Conservation (phyloP, 2,113 vertebrate species). For the Chaenogobius annularis region DNA sequence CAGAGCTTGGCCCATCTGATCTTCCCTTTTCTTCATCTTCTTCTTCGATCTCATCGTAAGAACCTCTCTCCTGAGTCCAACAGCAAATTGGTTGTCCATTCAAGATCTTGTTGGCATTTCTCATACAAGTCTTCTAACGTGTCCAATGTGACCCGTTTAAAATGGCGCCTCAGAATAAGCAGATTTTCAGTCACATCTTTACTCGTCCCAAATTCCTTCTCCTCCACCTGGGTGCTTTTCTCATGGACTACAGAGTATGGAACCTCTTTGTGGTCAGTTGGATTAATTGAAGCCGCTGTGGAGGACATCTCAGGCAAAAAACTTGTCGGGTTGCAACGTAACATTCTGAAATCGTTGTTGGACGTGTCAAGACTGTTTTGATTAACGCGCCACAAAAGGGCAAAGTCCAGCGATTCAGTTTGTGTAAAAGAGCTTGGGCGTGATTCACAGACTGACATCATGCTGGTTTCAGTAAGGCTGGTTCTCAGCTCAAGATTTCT, state of each 20-base stretch:
- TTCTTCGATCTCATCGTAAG: constrained; percentile 64
- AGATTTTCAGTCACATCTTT: constrained; percentile 80
- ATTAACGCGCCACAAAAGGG: constrained; percentile 88
- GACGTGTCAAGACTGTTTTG: constrained; percentile 51
- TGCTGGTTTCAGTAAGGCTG: background rate
- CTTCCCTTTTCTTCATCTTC: constrained; percentile 1
- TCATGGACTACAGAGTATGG: constrained; percentile 86
- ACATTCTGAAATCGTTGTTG: constrained; percentile 63
- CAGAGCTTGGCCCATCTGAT: constrained; percentile 5
- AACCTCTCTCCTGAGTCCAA: constrained; percentile 91
- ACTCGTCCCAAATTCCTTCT: constrained; percentile 80
- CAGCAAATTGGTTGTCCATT: constrained; percentile 92
- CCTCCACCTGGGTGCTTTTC: constrained; percentile 91
- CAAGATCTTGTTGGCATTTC: constrained; percentile 92
- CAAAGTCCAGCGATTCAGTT: constrained; percentile 90
- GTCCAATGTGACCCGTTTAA: constrained; percentile 87
- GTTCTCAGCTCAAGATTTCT: constrained; percentile 1
- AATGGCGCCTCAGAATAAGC: constrained; percentile 85
- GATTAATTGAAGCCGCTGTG: constrained; percentile 38
- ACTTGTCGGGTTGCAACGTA: constrained; percentile 75
- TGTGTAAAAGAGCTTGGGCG: constrained; percentile 68
- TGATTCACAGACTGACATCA: constrained; percentile 1
- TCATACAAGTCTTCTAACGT: constrained; percentile 93
- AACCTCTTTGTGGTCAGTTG: constrained; percentile 72
- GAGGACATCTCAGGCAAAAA: constrained; percentile 78